Evolutionary conservation across 2,797 vertebrate genomes (phyloP), one percentile per base, ranked within the genome.

Genomic region (Aeoliscus strigatus): DNA sequence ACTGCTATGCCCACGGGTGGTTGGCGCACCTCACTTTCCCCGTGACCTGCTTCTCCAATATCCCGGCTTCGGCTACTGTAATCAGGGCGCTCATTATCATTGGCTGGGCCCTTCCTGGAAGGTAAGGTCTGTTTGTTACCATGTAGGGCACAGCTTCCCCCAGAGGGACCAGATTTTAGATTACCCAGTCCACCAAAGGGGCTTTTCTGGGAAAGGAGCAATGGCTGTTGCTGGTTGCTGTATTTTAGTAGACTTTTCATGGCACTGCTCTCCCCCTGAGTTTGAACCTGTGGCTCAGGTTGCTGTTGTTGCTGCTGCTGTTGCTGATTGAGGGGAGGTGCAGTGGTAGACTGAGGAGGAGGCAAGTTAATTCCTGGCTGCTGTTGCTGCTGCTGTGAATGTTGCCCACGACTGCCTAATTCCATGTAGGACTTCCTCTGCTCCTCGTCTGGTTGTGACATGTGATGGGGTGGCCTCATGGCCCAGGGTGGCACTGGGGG

Each of bases 201-300:
- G 2, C 87, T 91, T 75, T 94, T 94, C 81, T 96, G 94, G 27
- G 94, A 91, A 16, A 92, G 71, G 60, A 54, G 88, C 81, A 88
- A 92, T 75, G 29, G 92, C 85, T 85, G 87, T 57, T 88, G 88
- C 75, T 95, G 94, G 75, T 86, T 93, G 86, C 94, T 96, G 79
- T 98, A 98, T 58, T 96, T 94, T 3, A 98, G 86, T 57, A 98
- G 83, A 80, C 86, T 93, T 78, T 96, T 96, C 92, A 96, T 96
- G 77, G 94, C 94, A 0, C 91, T 95, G 41, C 88, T 90, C 72
- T 97, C 94, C 0, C 87, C 91, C 0, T 93, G 88, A 47, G 72
- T 70, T 36, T 69, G 67, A 47, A 67, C 76, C 50, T 87, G 74
- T 43, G 80, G 56, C 43, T 87, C 86, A 38, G 82, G 67, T 54